Conservation (phyloP, 2,113 vertebrate species). For the Ailurus styani region DNA sequence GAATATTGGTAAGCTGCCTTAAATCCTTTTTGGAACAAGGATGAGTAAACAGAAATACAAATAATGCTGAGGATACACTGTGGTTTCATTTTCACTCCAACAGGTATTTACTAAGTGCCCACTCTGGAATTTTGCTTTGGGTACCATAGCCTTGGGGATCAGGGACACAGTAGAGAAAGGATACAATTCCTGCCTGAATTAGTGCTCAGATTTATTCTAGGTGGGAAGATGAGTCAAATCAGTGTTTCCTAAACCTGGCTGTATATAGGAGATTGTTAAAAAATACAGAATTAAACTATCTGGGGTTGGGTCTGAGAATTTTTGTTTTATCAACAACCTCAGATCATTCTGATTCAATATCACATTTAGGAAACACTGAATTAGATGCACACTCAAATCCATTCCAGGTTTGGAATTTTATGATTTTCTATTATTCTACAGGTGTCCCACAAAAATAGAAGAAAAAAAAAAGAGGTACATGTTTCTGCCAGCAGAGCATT, state of each 20-base stretch:
- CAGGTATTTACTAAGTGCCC: background rate
- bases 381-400: background rate
- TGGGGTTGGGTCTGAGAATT: background rate
- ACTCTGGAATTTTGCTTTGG: background rate
- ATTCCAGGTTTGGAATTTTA: background rate
- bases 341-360: background rate
- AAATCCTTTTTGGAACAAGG: background rate
- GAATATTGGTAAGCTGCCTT: background rate
- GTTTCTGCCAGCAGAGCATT: background rate
- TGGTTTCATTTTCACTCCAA: background rate
- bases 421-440: background rate
- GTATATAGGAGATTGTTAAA: background rate
- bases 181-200: background rate
- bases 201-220: slow-evolving; percentile 13
- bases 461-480: background rate
- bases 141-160: background rate
- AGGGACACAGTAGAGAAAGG: background rate
- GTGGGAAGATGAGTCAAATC: background rate
- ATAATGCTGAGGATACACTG: background rate
- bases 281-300: background rate
- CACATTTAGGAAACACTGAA: background rate
- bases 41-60: background rate
- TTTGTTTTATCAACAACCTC: background rate
- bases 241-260: slow-evolving; percentile 8
- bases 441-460: background rate